Conservation (phyloP, 2,888 invertebrate species). For the Trissoscelio sp. region DNA sequence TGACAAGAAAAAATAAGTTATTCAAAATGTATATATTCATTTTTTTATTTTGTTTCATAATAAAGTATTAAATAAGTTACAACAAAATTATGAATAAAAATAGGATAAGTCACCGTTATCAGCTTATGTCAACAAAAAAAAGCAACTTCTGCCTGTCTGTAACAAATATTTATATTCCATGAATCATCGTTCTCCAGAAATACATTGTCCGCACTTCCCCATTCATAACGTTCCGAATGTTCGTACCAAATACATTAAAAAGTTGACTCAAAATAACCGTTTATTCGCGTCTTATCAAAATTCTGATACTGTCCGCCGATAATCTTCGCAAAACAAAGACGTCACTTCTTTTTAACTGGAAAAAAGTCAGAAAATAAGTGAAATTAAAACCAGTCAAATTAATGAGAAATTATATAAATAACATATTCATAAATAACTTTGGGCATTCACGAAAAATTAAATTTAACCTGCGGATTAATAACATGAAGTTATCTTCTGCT, state of each 20-base stretch:
- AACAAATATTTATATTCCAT: conserved; percentile 20
- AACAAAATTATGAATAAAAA: too few relatives aligned
- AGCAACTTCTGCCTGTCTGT: too few relatives aligned
- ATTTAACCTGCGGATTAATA: conserved; percentile 9
- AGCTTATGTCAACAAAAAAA: neutral
- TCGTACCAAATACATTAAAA: neutral
- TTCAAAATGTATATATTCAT: too few relatives aligned
- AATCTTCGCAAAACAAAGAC: too few relatives aligned
- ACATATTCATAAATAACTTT: too few relatives aligned
- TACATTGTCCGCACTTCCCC: neutral
- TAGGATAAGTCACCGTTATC: neutral
- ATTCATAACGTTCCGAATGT: too few relatives aligned
- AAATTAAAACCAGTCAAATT: too few relatives aligned
- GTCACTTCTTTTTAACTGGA: neutral
- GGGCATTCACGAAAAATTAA: conserved; percentile 21
- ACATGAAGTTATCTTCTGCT: conserved; percentile 55
- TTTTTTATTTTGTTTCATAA: too few relatives aligned
- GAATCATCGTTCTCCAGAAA: conserved; percentile 17
- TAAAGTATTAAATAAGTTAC: too few relatives aligned
- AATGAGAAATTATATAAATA: too few relatives aligned
- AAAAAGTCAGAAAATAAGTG: neutral
- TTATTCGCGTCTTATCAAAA: neutral
- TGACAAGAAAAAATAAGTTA: too few relatives aligned
- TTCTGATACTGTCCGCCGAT: too few relatives aligned
- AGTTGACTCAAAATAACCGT: neutral